phyloP scores from a whole-genome alignment of 2,113 vertebrate genomes.

The Nyctereutes procyonoides region DNA sequence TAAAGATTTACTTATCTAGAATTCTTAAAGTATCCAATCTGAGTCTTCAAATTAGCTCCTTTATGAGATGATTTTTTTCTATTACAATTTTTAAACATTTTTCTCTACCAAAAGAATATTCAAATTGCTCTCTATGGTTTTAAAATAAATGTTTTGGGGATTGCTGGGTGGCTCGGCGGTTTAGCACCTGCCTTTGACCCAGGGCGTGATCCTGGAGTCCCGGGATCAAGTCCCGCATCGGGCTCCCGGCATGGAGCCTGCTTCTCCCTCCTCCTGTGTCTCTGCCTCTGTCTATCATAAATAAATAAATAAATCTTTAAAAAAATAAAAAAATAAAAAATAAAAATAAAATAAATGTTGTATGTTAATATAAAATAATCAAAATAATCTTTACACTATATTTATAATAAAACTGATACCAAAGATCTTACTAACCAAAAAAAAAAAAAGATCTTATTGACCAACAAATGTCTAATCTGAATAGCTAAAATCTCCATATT shows the following conservation, averaged over 20 bases:
- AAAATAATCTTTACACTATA: constrained; percentile 33
- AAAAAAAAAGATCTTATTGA: neutral
- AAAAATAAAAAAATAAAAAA: too few species aligned
- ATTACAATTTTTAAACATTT: constrained; percentile 8
- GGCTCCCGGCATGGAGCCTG: too few species aligned
- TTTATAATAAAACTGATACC: constrained; percentile 10
- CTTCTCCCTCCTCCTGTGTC: too few species aligned
- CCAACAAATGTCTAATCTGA: constrained; percentile 17
- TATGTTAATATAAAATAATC: constrained; percentile 16
- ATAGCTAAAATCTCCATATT: constrained; percentile 44
- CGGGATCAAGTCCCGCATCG: too few species aligned
- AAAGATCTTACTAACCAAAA: neutral
- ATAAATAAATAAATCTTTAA: too few species aligned
- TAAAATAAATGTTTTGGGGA: constrained; percentile 8
- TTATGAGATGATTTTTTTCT: neutral
- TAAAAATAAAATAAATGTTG: neutral
- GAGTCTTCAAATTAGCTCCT: constrained; percentile 7
- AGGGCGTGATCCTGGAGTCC: too few species aligned
- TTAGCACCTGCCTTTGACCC: too few species aligned
- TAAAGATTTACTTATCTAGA: neutral
- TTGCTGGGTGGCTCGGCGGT: too few species aligned
- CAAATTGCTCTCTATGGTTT: constrained; percentile 25
- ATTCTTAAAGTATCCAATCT: constrained; percentile 29
- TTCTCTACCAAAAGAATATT: constrained; percentile 23
- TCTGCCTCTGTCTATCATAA: too few species aligned